Percentiles rank a stretch among this genome's conserved stretches.
phyloP scores from a whole-genome alignment of 2,113 vertebrate genomes.

The Myotis davidii region DNA sequence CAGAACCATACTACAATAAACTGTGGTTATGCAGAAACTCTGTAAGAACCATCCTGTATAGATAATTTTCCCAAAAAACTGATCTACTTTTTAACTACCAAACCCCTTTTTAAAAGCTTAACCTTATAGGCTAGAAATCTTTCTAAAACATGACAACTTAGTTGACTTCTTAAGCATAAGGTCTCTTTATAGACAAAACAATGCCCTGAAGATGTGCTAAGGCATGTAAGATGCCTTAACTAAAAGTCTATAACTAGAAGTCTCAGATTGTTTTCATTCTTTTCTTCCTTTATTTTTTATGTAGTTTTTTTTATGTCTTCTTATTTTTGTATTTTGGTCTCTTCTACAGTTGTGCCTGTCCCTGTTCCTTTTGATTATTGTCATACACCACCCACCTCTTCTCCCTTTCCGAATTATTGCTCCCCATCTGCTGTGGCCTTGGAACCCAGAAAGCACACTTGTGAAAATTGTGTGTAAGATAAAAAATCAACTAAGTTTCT shows the following conservation, averaged over 20 bases:
- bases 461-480: not conserved
- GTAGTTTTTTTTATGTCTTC: not conserved
- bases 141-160: not conserved
- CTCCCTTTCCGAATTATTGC: not conserved
- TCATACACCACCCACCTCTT: not conserved
- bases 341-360: not conserved
- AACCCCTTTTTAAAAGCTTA: slow-evolving; percentile 1
- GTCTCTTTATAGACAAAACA: not conserved
- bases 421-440: not conserved
- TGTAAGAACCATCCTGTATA: not conserved
- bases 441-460: not conserved
- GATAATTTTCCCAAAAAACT: not conserved
- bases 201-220: not conserved
- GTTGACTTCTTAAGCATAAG: not conserved
- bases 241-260: not conserved
- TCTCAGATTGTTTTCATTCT: not conserved
- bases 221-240: not conserved
- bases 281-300: not conserved
- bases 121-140: not conserved
- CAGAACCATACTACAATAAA: not conserved
- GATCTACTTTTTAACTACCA: slow-evolving; percentile 4
- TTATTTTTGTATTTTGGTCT: not conserved
- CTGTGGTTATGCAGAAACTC: not conserved
- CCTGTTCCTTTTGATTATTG: not conserved
- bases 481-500: not conserved